These are phyloP conservation scores for Diadema setosum DNA, from an alignment of 35 echinoderm and acorn worm genomes.

Conservation along the genomic window DNA sequence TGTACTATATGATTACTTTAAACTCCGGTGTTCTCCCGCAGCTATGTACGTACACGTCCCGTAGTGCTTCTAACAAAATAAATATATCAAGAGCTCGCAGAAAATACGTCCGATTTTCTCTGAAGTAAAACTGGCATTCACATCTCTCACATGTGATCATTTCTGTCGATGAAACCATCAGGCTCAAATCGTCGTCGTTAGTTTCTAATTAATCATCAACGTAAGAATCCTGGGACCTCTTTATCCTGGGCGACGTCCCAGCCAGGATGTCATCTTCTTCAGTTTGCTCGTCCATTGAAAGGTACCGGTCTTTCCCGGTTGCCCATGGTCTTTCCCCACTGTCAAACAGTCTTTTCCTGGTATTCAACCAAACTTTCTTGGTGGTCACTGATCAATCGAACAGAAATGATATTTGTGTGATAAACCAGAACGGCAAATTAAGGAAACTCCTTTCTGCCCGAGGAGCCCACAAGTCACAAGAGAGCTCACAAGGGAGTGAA, in stretches of 20 bases:
- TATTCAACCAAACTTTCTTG: too few relatives aligned
- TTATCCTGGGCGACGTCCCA: background rate
- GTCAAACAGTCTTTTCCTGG: too few relatives aligned
- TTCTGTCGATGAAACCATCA: background rate
- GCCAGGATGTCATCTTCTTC: background rate
- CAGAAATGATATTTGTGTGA: too few relatives aligned
- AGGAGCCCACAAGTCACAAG: too few relatives aligned
- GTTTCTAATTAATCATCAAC: background rate
- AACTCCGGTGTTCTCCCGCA: background rate
- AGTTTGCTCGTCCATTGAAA: background rate
- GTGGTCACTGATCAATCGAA: too few relatives aligned
- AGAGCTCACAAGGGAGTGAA: too few relatives aligned
- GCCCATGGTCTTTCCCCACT: background rate
- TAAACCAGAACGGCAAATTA: too few relatives aligned
- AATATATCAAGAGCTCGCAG: too few relatives aligned
- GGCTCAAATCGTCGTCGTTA: background rate
- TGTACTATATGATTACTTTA: background rate
- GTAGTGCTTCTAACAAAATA: too few relatives aligned
- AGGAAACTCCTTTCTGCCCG: too few relatives aligned
- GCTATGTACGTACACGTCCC: background rate
- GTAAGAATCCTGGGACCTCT: background rate
- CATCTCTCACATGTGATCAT: background rate
- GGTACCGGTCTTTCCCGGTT: background rate
- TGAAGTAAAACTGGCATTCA: background rate
- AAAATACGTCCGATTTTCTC: too few relatives aligned